These are phyloP conservation scores for Sebastes flavidus DNA, from an alignment of 2,797 vertebrate genomes.

Conservation along the genomic window DNA sequence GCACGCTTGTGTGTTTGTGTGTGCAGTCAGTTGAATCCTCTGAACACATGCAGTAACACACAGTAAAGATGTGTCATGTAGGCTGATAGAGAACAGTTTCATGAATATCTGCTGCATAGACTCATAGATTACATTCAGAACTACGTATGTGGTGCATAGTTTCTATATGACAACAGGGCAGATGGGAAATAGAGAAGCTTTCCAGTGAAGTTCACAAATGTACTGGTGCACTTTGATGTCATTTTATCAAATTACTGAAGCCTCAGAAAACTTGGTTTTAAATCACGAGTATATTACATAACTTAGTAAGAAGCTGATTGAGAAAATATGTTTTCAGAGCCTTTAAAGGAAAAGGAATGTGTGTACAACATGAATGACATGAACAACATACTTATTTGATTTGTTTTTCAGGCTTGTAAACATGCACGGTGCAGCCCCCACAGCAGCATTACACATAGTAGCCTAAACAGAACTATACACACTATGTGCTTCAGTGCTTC, in stretches of 20 bases:
- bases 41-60: neutral
- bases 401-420: neutral
- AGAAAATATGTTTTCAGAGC: neutral
- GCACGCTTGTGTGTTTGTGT: neutral
- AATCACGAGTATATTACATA: neutral
- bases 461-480: too few species aligned
- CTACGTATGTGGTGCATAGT: neutral
- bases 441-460: neutral
- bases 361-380: neutral
- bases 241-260: neutral
- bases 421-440: neutral
- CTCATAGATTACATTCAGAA: neutral
- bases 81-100: neutral
- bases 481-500: too few species aligned
- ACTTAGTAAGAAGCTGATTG: neutral
- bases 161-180: slow-evolving; percentile 5
- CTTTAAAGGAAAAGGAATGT: neutral
- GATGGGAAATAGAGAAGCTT: neutral
- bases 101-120: neutral
- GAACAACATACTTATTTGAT: neutral
- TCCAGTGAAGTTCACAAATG: neutral
- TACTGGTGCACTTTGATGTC: neutral
- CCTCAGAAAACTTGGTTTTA: neutral
- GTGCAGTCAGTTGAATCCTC: neutral
- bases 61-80: neutral